Conservation (phyloP, 2,113 vertebrate species). For the Elachura formosa region DNA sequence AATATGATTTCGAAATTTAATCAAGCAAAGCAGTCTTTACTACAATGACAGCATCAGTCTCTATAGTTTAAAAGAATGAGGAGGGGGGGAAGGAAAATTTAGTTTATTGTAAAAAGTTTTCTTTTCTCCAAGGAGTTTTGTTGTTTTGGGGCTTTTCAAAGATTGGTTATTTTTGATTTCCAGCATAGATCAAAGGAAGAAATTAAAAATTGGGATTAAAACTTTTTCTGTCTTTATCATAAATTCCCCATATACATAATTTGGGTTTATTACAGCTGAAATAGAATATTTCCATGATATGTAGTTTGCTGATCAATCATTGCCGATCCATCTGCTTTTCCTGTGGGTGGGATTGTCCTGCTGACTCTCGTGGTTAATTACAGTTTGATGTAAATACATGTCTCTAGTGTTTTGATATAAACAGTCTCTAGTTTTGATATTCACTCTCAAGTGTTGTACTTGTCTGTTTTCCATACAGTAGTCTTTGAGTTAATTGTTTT, state of each 20-base stretch:
- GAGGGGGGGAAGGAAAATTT: too few relatives aligned
- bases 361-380: background rate
- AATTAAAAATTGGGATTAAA: background rate
- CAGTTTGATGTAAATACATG: background rate
- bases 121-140: background rate
- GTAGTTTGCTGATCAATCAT: background rate
- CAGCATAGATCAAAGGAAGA: background rate
- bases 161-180: background rate
- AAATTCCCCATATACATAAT: background rate
- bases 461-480: background rate
- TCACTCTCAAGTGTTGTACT: background rate
- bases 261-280: background rate
- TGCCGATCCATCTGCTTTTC: background rate
- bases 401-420: background rate
- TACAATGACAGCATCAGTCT: background rate
- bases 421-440: too few relatives aligned
- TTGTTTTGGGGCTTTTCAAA: background rate
- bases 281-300: background rate
- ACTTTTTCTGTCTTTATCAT: background rate
- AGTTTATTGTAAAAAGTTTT: background rate
- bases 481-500: background rate
- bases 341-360: background rate
- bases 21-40: background rate
- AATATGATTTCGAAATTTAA: background rate
- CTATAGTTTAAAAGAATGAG: background rate